Evolutionary conservation across 2,113 vertebrate species (phyloP).

Genomic region (Daphoenositta chrysoptera): DNA sequence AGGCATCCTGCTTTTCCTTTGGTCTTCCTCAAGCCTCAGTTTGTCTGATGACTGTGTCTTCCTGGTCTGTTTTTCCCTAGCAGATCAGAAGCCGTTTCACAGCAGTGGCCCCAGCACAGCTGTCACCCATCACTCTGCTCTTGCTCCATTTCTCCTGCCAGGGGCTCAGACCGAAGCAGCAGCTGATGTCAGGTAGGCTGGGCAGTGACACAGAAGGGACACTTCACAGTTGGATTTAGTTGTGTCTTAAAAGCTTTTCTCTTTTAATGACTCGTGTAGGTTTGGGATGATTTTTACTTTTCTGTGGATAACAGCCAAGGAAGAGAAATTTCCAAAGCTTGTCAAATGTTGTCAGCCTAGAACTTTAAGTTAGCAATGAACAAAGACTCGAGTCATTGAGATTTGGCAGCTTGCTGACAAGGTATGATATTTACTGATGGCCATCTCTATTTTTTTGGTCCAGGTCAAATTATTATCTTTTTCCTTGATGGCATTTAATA

Average conservation of each 20-base stretch:
- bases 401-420: background rate
- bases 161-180: background rate
- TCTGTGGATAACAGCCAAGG: background rate
- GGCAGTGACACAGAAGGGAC: fast-evolving
- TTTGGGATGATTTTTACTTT: background rate
- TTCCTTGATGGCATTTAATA: background rate
- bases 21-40: background rate
- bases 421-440: too few species aligned
- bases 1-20: background rate
- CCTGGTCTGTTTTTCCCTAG: background rate
- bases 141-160: fast-evolving
- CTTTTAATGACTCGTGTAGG: background rate
- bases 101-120: background rate
- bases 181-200: background rate
- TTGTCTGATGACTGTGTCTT: background rate
- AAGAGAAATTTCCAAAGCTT: background rate
- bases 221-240: background rate
- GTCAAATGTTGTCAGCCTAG: background rate
- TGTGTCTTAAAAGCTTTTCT: background rate
- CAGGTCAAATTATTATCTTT: background rate
- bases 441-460: too few species aligned
- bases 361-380: background rate
- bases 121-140: too few species aligned
- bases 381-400: background rate
- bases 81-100: background rate